Conservation (phyloP, 2,797 vertebrate genomes). For the Pteronotus mesoamericanus region DNA sequence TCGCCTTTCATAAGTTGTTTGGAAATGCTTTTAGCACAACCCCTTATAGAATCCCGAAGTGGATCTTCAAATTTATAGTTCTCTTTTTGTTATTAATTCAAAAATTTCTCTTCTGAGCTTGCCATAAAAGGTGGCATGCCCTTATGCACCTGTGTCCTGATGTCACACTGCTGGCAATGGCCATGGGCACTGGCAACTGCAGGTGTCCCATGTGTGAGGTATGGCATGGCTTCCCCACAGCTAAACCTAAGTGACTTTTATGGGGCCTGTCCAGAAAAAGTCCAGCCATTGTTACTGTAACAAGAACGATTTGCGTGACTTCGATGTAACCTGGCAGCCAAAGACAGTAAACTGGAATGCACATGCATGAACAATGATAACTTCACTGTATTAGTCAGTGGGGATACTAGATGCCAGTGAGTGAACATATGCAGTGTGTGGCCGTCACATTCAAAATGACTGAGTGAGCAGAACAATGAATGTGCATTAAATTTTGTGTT, state of each 20-base stretch:
- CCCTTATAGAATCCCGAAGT: neutral
- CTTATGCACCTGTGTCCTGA: constrained; percentile 89
- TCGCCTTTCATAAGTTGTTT: constrained; percentile 83
- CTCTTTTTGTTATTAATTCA: constrained; percentile 43
- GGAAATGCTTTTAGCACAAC: constrained; percentile 79
- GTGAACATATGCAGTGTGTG: too few species aligned
- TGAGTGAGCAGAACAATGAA: too few species aligned
- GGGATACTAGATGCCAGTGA: too few species aligned
- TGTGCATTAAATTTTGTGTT: too few species aligned
- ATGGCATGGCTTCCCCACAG: constrained; percentile 85
- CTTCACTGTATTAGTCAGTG: too few species aligned
- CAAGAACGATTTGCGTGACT: too few species aligned
- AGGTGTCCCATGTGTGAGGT: constrained; percentile 84
- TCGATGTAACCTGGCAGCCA: too few species aligned
- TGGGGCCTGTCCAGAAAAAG: too few species aligned
- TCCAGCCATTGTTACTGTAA: too few species aligned
- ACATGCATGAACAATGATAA: too few species aligned
- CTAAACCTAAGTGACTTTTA: constrained; percentile 89
- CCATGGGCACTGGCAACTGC: constrained; percentile 85
- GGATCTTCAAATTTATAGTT: constrained; percentile 42
- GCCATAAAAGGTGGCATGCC: constrained; percentile 76
- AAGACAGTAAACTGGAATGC: too few species aligned
- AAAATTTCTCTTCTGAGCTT: constrained; percentile 35
- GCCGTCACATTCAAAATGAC: too few species aligned
- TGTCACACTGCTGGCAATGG: constrained; percentile 87